Conservation (phyloP, 2,113 vertebrate species). For the Pteropus alecto region DNA sequence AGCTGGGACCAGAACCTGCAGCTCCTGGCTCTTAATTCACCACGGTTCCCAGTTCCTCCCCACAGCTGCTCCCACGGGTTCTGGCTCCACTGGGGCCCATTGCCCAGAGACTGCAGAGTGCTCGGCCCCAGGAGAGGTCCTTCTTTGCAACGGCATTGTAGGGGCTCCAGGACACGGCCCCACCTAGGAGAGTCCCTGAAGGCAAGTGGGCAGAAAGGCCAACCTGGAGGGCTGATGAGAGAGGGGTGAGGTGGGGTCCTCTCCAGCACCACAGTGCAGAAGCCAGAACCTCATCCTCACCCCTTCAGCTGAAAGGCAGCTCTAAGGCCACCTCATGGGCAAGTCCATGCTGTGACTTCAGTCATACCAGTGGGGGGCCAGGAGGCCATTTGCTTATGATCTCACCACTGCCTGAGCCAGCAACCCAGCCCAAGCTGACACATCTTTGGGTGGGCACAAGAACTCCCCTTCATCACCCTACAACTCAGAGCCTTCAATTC, state of each 20-base stretch:
- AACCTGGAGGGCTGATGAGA: background rate
- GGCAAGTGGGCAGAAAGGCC: background rate
- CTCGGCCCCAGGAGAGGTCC: background rate
- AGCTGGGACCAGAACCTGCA: rapidly evolving
- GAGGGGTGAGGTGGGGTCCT: background rate
- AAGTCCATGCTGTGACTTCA: background rate
- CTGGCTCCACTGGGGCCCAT: background rate
- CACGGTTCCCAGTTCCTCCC: rapidly evolving
- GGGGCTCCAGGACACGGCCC: rapidly evolving
- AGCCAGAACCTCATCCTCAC: too few species aligned
- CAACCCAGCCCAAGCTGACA: background rate
- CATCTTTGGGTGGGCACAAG: background rate
- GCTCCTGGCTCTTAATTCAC: too few species aligned
- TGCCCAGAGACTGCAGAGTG: rapidly evolving
- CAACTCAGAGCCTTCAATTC: background rate
- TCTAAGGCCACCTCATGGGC: background rate
- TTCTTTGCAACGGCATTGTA: background rate
- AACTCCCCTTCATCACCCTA: background rate
- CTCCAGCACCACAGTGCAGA: background rate
- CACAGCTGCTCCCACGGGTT: background rate
- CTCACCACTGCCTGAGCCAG: background rate
- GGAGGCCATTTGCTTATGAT: background rate
- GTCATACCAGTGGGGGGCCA: background rate
- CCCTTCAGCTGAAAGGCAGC: rapidly evolving
- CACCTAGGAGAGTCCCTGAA: background rate